Evolutionary conservation across 2,797 vertebrate genomes (phyloP), one percentile per base, ranked within the genome.

Genomic region (Myripristis murdjan): DNA sequence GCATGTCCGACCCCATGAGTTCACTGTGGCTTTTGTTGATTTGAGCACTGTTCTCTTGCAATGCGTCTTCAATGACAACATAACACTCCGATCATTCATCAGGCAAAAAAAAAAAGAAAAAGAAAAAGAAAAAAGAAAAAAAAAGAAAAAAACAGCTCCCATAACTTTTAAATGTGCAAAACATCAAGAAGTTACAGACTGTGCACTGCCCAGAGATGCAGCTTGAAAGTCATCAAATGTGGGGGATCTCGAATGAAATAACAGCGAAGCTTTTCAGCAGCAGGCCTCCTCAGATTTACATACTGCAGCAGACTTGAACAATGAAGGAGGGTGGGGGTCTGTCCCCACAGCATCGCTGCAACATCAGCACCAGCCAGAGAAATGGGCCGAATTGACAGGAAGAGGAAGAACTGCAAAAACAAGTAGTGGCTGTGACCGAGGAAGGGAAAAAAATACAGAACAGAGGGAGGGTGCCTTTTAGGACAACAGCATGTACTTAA

Each of bases 301-400:
- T 64, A 67, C 70, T 83, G 81, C 79, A 77, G 71, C 59, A 79
- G 46, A 59, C 26, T 44, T 55, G 52, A 83, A 80, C 78, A 58
- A 79, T 83, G 81, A 1, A 23, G 28, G 11, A 22, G 20, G 37
- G 33, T 57, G 65, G 55, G 53, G 1, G 28, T 31, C 35, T 20
- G 49, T 53, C 5, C 37, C 12, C 12, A 46, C 37, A 41, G 69
- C 22, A 55, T 44, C 49, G 44, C 26, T 73, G 75, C 81, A 72
- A 61, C 59, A 61, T 80, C 80, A 80, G 83, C 74, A 78, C 54
- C 66, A 73, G 9, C 20, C 23, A 1, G 23, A 51, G 48, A 26
- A 62, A 20, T 12, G 5, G 1, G 39, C 26, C 28, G 46, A 61
- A 58, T 28, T 24, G 52, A 62, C 52, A 48, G n/a, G 54, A 15